These are phyloP conservation scores for Drosophila gunungcola DNA, from an alignment of 1,140 invertebrate genomes.

Conservation along the genomic window DNA sequence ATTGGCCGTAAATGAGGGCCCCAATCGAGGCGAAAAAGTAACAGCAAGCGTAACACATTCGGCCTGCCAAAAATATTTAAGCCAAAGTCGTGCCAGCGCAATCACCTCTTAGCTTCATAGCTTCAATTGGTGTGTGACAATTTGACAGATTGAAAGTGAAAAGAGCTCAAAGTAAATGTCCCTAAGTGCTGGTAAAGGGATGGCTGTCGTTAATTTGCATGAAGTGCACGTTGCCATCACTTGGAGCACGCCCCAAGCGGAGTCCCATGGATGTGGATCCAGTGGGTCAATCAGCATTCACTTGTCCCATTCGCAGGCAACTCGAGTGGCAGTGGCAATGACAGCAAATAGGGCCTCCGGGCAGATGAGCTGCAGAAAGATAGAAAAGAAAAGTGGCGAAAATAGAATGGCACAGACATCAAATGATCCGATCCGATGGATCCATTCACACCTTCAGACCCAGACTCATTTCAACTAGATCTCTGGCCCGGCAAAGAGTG, in stretches of 20 bases:
- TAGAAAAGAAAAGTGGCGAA: conserved; percentile 37
- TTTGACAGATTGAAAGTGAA: conserved; percentile 82
- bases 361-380: conserved; percentile 48
- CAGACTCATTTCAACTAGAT: conserved; percentile 30
- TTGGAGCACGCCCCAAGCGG: conserved; percentile 51
- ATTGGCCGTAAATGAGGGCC: conserved; percentile 43
- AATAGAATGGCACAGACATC: conserved; percentile 16
- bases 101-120: conserved; percentile 71
- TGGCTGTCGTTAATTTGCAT: conserved; percentile 72
- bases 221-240: conserved; percentile 72
- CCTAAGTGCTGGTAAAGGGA: conserved; percentile 60
- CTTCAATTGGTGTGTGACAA: conserved; percentile 58
- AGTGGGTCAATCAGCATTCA: conserved; percentile 80
- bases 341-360: conserved; percentile 6
- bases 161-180: conserved; percentile 58
- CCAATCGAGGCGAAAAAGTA: conserved; percentile 23
- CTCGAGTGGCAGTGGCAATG: conserved; percentile 26
- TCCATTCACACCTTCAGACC: conserved; percentile 25
- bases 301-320: conserved; percentile 64
- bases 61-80: conserved; percentile 12
- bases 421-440: conserved; percentile 11
- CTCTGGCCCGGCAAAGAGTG: conserved; percentile 22
- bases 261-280: conserved; percentile 26
- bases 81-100: conserved; percentile 64
- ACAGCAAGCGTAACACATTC: conserved; percentile 39